Evolutionary conservation across 2,797 vertebrate species (phyloP).

Genomic region (Glossophaga mutica): DNA sequence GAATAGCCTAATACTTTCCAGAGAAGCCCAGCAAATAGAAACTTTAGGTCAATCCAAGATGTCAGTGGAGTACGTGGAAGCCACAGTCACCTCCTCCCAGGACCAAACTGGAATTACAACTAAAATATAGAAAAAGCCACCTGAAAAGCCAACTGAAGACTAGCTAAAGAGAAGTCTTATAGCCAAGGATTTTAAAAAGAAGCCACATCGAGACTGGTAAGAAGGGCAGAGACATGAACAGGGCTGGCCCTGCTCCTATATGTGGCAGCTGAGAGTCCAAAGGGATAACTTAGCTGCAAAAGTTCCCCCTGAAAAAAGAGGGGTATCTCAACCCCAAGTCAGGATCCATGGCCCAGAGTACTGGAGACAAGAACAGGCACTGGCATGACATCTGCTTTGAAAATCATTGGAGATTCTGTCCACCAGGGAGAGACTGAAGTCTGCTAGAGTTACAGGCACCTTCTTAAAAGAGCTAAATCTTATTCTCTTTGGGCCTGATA

Average conservation of each 20-base stretch:
- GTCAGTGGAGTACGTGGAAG: neutral
- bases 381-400: neutral
- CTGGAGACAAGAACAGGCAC: neutral
- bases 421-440: neutral
- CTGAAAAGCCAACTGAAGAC: neutral
- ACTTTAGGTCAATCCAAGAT: neutral
- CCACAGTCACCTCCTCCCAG: neutral
- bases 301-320: neutral
- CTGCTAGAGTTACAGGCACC: neutral
- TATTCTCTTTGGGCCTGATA: neutral
- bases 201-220: neutral
- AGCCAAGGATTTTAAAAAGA: neutral
- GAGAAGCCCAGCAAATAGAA: slow-evolving; percentile 38
- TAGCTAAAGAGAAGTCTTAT: neutral
- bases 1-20: slow-evolving; percentile 2
- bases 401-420: neutral
- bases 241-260: no score
- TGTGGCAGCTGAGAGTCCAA: neutral
- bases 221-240: neutral
- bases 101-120: neutral
- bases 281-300: neutral
- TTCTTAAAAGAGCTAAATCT: neutral
- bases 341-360: neutral
- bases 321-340: neutral
- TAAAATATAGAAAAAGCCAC: neutral